Base-by-base conservation (phyloP, 2,113 vertebrate genomes). In the Semicossyphus pulcher region DNA sequence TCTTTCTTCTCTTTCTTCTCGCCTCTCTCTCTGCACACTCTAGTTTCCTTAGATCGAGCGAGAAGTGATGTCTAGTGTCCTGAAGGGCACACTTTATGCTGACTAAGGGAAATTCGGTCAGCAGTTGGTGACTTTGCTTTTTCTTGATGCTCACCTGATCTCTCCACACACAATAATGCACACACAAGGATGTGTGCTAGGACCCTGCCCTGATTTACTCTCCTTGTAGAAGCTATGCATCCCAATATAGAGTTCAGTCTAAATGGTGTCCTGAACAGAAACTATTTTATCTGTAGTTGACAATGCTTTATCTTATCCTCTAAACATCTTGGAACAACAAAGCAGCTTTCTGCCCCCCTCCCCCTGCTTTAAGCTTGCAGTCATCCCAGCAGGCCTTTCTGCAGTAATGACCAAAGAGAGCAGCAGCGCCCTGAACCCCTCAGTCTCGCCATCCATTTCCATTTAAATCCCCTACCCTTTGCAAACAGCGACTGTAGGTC, bases 121-220 rank as follows among this genome's bases (percentile, higher is more conserved):
- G 80, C 74, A 78, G 68, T 71, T 32, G 65, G 80, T 84, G 82
- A 87, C 81, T 70, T 72, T 81, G 89, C 84, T 11, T 45, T 78
- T 89, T 85, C 69, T 72, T 76, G 67, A 72, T 61, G 54, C 68
- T 84, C 74, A 82, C 78, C 76, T 82, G 81, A 90, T 86, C 82
- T 72, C 23, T 81, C 4, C n/a, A 26, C 32, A 45, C 15, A 48
- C 65, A 62, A n/a, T n/a, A n/a, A n/a, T n/a, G n/a, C 41, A 78
- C 39, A 59, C 34, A 51, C 44, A 72, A 18, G 2, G 11, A 15
- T 3, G 14, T 4, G 4, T 10, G 11, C 8, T 6, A 0, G 11
- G 25, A 67, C 51, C 15, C 36, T 49, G 53, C 37, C 64, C 54
- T 71, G 37, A 36, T 59, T 76, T 47, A 10, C 4, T 41, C 16